These are phyloP conservation scores for Syrphus vitripennis DNA, from an alignment of 2,888 invertebrate genomes.

Conservation along the genomic window DNA sequence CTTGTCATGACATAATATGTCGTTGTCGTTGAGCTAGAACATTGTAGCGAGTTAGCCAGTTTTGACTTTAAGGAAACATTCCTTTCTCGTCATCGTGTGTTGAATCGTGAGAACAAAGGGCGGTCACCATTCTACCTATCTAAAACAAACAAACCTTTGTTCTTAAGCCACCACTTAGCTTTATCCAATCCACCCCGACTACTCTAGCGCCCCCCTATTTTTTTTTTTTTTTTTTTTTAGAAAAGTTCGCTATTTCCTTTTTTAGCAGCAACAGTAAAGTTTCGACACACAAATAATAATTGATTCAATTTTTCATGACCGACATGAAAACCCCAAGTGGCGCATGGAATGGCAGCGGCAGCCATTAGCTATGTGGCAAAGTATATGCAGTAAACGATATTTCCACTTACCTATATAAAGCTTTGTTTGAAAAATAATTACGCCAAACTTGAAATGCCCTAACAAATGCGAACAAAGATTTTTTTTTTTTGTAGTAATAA, in stretches of 20 bases:
- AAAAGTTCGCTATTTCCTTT: slow-evolving; percentile 57
- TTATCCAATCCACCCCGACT: neutral
- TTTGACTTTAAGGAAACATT: slow-evolving; percentile 29
- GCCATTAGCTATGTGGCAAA: neutral
- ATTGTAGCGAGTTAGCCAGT: neutral
- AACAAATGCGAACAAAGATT: slow-evolving; percentile 57
- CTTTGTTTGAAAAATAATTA: slow-evolving; percentile 65
- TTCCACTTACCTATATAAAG: slow-evolving; percentile 37
- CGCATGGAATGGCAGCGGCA: neutral
- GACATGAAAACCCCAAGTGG: slow-evolving; percentile 62
- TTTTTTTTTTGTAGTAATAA: neutral
- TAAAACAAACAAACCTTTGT: slow-evolving; percentile 48
- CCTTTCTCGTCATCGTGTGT: slow-evolving; percentile 14
- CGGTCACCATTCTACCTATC: neutral
- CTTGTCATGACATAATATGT: slow-evolving; percentile 54
- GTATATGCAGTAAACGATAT: neutral
- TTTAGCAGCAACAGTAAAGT: slow-evolving; percentile 25
- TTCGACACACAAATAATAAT: slow-evolving; percentile 68
- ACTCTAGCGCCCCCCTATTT: slow-evolving; percentile 4
- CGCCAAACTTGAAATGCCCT: slow-evolving; percentile 67
- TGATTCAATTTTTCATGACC: slow-evolving; percentile 70
- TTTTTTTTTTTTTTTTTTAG: too few species aligned
- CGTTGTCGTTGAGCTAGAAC: neutral
- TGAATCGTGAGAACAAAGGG: slow-evolving; percentile 49
- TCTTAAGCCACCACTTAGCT: slow-evolving; percentile 8